Evolutionary conservation across 2,797 vertebrate species (phyloP), one percentile per base, ranked within the genome.

Genomic region (Phrynocephalus forsythii): DNA sequence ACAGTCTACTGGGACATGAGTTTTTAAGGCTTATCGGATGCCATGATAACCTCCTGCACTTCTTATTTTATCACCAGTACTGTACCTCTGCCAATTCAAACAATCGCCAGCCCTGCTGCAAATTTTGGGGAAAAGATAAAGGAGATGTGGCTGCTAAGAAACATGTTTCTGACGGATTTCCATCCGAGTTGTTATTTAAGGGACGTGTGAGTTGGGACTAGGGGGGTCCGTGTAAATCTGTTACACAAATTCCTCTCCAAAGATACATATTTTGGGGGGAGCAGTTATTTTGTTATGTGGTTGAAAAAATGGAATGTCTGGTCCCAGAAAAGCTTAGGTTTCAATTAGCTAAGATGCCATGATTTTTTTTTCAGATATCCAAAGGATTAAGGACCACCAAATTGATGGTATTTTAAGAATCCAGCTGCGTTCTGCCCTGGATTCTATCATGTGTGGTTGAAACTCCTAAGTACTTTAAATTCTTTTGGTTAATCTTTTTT

Each of bases 401-500:
- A 96, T 91, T 94, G 89, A 78, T 95, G 95, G 93, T 95, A 96
- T 94, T 96, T 95, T 94, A 95, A 94, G 94, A 96, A 96, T 95
- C 91, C 93, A 90, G 93, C 93, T 67, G 92, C 94, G 91, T 91
- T 89, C 90, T 93, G 91, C 92, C 95, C 93, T 94, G 94, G 94
- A 93, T 89, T 95, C 91, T 94, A 93, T 93, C 94, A 92, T 94
- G 91, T 95, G 95, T 94, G 93, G 92, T 91, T 94, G 91, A 95
- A 95, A 95, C 92, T 94, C 94, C 95, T 94, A 93, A 94, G 93
- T 94, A 95, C 90, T 96, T 91, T 92, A 93, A 92, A 95, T 95
- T 95, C 92, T 94, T 96, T 96, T 94, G 94, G 94, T 95, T 91
- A 92, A 87, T 91, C 90, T 86, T 95, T 94, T 92, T 94, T 89